Percentiles rank a stretch among this genome's conserved stretches.
phyloP scores from a whole-genome alignment of 2,797 vertebrate genomes.

The Monodelphis domestica region DNA sequence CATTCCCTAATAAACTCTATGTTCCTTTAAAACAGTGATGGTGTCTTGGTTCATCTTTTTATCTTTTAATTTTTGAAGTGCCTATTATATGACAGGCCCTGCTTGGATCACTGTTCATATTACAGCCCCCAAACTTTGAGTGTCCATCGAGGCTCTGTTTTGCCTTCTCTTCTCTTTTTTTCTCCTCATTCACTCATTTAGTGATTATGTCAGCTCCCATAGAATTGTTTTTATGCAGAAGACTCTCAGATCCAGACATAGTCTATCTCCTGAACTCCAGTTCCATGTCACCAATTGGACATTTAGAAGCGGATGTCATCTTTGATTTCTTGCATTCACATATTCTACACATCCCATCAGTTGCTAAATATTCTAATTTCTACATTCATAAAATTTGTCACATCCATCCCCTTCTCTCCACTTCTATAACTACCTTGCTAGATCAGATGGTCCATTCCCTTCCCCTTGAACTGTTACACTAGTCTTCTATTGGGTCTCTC shows the following conservation, averaged over 20 bases:
- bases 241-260: not conserved
- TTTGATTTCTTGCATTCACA: not conserved
- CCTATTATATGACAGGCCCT: not conserved
- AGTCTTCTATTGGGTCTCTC: not conserved
- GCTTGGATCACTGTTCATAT: not conserved
- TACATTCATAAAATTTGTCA: not conserved
- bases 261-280: not conserved
- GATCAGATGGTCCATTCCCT: not conserved
- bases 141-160: not conserved
- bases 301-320: not conserved
- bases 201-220: not conserved
- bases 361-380: not conserved
- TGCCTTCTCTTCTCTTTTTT: not conserved
- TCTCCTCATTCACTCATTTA: not conserved
- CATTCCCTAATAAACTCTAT: not conserved
- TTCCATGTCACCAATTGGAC: not conserved
- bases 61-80: not conserved
- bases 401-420: not conserved
- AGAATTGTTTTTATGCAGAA: too few relatives aligned
- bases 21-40: not conserved
- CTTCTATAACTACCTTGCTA: not conserved
- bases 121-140: not conserved
- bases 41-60: not conserved
- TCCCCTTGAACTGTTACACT: not conserved
- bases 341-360: not conserved